phyloP scores from a whole-genome alignment of 1,140 invertebrate genomes.

The Zaprionus tsacasi region DNA sequence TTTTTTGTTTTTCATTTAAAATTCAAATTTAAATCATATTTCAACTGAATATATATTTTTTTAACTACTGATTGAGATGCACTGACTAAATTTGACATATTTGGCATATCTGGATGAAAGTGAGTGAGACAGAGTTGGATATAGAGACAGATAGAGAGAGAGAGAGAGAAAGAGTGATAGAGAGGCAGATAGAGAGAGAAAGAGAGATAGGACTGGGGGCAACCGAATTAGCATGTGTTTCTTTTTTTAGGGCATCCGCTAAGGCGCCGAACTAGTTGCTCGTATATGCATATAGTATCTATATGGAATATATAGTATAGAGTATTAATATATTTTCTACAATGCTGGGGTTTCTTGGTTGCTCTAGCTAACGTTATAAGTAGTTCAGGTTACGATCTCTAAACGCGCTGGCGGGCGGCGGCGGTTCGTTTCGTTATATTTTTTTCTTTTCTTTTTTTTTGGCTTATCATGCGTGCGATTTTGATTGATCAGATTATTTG shows the following conservation, averaged over 20 bases:
- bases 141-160: background rate
- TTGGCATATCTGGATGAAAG: slow-evolving; percentile 15
- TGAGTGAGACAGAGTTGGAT: slow-evolving; percentile 14
- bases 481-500: slow-evolving; percentile 16
- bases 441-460: slow-evolving; percentile 11
- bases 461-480: slow-evolving; percentile 42
- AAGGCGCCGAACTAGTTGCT: slow-evolving; percentile 32
- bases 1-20: background rate
- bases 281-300: slow-evolving; percentile 8
- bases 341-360: slow-evolving; percentile 51
- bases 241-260: slow-evolving; percentile 5
- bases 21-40: slow-evolving; percentile 43
- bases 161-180: slow-evolving; percentile 17
- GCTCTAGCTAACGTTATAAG: slow-evolving; percentile 26
- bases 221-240: slow-evolving; percentile 14
- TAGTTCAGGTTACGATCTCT: slow-evolving; percentile 32
- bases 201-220: slow-evolving; percentile 20
- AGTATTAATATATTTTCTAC: slow-evolving; percentile 28
- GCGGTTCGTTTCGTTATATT: slow-evolving; percentile 13
- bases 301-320: slow-evolving; percentile 15
- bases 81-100: slow-evolving; percentile 30
- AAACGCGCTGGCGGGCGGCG: slow-evolving; percentile 48
- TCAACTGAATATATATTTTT: slow-evolving; percentile 63
- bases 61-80: slow-evolving; percentile 30
- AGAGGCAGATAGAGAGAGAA: slow-evolving; percentile 20